Base-by-base conservation (phyloP, 2,797 vertebrate species). In the Margarornis squamiger region DNA sequence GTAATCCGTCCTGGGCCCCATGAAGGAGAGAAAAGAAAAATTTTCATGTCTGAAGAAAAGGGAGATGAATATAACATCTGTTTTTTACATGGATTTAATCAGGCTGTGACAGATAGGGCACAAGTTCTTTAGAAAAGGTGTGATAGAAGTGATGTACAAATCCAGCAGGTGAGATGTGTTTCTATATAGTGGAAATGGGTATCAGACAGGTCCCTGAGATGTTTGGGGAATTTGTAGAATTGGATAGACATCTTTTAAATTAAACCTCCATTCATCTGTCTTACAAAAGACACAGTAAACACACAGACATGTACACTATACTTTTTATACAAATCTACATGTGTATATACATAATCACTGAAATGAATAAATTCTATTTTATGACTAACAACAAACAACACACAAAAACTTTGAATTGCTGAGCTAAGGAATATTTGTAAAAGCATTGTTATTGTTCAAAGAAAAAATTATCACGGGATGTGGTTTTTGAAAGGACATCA, bases 1-100 rank as follows among this genome's bases (percentile, higher is more conserved):
- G 11, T 21, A 72, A 52, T 12, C 8, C n/a, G 43, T 48, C 36
- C 36, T 71, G 57, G 12, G 39, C 5, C 22, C 34, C 0, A 0
- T 19, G 54, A 8, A 29, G 15, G 17, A 55, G 14, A 67, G 17
- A 82, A 74, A 61, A n/a, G 32, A 62, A 46, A 90, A 82, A 19
- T 17, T 13, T 48, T 30, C 23, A 15, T 29, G 9, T 57, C 36
- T 78, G 12, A 1, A 2, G 38, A 23, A 75, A 79, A 73, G 8
- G n/a, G 30, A 84, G 9, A 71, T 36, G n/a, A 52, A 39, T 67
- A 8, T 43, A 51, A 54, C 24, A 55, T 22, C 43, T 54, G 22
- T 46, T 74, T 72, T 36, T 89, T 36, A 46, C 29, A 41, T 5
- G 4, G 5, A 18, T 75, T 82, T 82, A 65, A 72, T 46, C 32